phyloP scores from a whole-genome alignment of 2,888 invertebrate genomes.

The Lamellibrachia satsuma region DNA sequence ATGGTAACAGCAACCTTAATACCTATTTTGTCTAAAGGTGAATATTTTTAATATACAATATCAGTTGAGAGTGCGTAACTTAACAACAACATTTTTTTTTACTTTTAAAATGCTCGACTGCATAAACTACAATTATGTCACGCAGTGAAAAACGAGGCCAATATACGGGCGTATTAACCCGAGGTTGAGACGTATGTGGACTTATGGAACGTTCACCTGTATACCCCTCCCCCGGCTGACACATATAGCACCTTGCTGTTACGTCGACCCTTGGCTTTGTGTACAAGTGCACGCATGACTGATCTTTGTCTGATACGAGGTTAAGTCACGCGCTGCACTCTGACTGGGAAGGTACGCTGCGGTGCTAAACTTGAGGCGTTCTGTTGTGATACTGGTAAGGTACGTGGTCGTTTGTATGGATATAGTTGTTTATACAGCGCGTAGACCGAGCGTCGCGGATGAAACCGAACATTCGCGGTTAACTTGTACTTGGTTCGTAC shows the following conservation, averaged over 20 bases:
- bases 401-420: neutral
- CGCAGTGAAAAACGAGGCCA: too few relatives aligned
- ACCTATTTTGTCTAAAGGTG: too few relatives aligned
- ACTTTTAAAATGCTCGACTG: too few relatives aligned
- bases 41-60: too few relatives aligned
- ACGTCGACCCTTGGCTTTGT: neutral
- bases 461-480: neutral
- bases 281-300: neutral
- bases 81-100: too few relatives aligned
- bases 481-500: neutral
- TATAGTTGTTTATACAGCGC: neutral
- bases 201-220: neutral
- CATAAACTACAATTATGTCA: too few relatives aligned
- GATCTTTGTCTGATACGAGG: neutral
- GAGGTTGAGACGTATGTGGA: too few relatives aligned
- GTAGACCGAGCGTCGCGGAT: neutral
- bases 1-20: too few relatives aligned
- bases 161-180: too few relatives aligned
- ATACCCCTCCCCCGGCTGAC: neutral
- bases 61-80: too few relatives aligned
- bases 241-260: neutral
- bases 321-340: neutral
- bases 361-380: neutral
- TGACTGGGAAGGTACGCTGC: neutral
- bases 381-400: neutral